Conservation (phyloP, 2,797 vertebrate species). For the Carduelis carduelis region DNA sequence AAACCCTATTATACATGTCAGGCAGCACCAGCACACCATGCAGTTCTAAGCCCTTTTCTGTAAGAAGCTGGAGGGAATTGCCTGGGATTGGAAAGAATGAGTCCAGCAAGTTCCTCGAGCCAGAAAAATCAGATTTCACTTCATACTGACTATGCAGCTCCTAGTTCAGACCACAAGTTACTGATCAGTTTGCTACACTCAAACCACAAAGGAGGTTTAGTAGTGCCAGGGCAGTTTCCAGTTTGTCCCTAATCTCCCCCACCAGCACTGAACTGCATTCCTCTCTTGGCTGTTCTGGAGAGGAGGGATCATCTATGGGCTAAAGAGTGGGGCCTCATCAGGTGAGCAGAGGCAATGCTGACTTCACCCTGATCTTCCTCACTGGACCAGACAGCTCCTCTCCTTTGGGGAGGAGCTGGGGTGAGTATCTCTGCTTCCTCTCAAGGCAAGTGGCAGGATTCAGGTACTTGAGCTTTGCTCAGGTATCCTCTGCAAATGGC, state of each 20-base stretch:
- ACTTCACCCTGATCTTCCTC: background rate
- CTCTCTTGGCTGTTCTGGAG: background rate
- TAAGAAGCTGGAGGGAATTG: background rate
- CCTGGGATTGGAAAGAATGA: background rate
- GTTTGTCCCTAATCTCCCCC: background rate
- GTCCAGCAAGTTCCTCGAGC: background rate
- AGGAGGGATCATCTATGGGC: background rate
- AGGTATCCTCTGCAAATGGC: background rate
- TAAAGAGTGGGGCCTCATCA: background rate
- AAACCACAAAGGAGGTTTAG: background rate
- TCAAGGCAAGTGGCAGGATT: background rate
- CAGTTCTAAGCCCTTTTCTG: accelerated
- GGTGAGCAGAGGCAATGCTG: background rate
- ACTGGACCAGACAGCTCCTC: background rate
- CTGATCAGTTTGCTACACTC: background rate
- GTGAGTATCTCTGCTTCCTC: background rate
- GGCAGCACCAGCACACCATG: background rate
- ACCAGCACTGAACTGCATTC: background rate
- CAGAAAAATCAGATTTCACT: background rate
- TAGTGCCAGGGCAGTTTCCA: background rate
- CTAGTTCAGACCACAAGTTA: background rate
- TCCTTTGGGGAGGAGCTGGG: background rate
- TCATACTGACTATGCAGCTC: background rate
- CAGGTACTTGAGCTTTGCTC: background rate
- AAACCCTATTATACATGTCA: accelerated